Base-by-base conservation (phyloP, 2,797 vertebrate species). In the Argentina silus region DNA sequence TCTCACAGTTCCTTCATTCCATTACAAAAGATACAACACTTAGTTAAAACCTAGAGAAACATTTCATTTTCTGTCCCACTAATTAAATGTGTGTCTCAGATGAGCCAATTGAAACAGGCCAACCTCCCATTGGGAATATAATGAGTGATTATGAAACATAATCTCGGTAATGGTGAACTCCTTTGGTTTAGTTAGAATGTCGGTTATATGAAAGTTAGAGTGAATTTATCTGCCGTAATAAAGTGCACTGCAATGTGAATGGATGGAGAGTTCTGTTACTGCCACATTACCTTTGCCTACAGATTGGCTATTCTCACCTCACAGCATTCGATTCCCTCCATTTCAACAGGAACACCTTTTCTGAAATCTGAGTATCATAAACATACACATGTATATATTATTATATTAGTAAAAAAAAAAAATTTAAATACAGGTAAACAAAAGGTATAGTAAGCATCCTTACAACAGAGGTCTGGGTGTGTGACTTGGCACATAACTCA, bases 21-120 rank as follows among this genome's bases (percentile, higher is more conserved):
- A 90, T 92, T 91, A 92, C 84, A 84, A 86, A 88, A 91, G 89
- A 90, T 90, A 90, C 87, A 88, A 89, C 90, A 89, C 87, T 93
- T 89, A 88, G 88, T 93, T 90, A 90, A 89, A 90, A 84, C 88
- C 84, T 80, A 81, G 83, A 84, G 81, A 91, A 93, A 91, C 89
- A 86, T 90, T 93, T 93, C 86, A 91, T 92, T 92, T 89, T 91
- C 87, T 84, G 78, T 83, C 80, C 81, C 67, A 85, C 90, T 93
- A 93, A 93, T 94, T 93, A 92, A 93, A 93, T 93, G 92, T 87
- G 82, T 82, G 90, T 88, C 88, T 92, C 86, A 85, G 86, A 93
- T 88, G 90, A 93, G 85, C 88, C 91, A 86, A 80, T 88, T 87
- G 91, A 93, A 92, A 89, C 90, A 88, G 92, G 86, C 83, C 88